A percentile compares a stretch with the other conserved stretches of the same genome.
phyloP scores from a whole-genome alignment of 2,888 invertebrate genomes.

The Tachystola acroxantha region DNA sequence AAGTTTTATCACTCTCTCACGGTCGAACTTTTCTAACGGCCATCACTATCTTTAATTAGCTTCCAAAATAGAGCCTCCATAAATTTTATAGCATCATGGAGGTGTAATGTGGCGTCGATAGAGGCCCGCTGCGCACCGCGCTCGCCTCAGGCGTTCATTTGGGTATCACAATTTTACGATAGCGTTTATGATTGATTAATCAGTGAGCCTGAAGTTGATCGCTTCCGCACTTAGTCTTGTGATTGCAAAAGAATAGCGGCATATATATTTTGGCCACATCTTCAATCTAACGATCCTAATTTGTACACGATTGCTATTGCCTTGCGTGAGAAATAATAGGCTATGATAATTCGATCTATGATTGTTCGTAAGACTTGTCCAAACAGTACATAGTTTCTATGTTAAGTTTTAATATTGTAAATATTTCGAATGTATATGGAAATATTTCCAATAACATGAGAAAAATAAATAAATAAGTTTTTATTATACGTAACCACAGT shows the following conservation, averaged over 20 bases:
- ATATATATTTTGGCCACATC: conserved; percentile 26
- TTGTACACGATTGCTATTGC: conserved; percentile 11
- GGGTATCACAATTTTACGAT: conserved; percentile 51
- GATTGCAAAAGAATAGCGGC: conserved; percentile 39
- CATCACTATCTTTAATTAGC: conserved; percentile 69
- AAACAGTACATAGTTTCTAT: too few species aligned
- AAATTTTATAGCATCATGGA: conserved; percentile 67
- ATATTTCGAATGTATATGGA: too few species aligned
- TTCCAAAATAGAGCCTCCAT: conserved; percentile 67
- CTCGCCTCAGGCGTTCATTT: conserved; percentile 47
- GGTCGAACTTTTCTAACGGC: conserved; percentile 57
- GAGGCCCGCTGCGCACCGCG: conserved; percentile 24
- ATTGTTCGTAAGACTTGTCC: too few species aligned
- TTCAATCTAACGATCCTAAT: conserved; percentile 17
- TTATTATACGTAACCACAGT: too few species aligned
- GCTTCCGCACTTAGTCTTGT: conserved; percentile 58
- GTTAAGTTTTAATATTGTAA: too few species aligned
- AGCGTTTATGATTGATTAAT: conserved; percentile 63
- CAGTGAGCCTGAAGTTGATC: conserved; percentile 51
- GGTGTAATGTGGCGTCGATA: conserved; percentile 43
- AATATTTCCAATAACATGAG: too few species aligned
- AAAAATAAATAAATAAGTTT: neutral
- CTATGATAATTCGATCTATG: too few species aligned
- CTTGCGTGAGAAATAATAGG: neutral
- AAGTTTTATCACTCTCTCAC: conserved; percentile 68